These are phyloP conservation scores for Pogonophryne albipinna DNA, from an alignment of 2,797 vertebrate genomes.

Conservation along the genomic window DNA sequence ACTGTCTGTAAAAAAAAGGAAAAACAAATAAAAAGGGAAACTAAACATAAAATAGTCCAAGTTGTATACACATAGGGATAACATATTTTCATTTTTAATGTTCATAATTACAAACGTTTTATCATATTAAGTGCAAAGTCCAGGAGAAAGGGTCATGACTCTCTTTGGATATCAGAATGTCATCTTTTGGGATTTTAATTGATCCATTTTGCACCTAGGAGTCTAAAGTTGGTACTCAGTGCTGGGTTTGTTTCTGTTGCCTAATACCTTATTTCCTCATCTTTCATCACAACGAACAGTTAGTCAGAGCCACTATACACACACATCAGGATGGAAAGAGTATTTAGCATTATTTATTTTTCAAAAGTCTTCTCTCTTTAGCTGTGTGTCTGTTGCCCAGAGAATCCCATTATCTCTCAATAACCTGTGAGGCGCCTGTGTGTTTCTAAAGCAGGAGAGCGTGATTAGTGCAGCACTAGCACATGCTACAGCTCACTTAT, in stretches of 20 bases:
- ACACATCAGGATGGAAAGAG: slow-evolving; percentile 34
- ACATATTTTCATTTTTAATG: too few species aligned
- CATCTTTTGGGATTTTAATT: slow-evolving; percentile 1
- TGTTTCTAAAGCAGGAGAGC: slow-evolving; percentile 71
- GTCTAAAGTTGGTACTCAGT: slow-evolving; percentile 32
- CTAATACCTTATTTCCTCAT: slow-evolving; percentile 56
- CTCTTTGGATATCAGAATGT: background rate
- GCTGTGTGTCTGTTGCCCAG: slow-evolving; percentile 68
- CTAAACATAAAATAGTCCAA: too few species aligned
- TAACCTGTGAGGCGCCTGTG: slow-evolving; percentile 72
- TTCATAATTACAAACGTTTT: background rate
- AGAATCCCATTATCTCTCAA: slow-evolving; percentile 83
- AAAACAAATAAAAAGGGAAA: too few species aligned
- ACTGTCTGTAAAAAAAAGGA: too few species aligned
- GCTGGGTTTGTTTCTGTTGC: slow-evolving; percentile 31
- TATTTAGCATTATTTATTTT: slow-evolving; percentile 77
- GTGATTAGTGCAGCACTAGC: slow-evolving; percentile 73
- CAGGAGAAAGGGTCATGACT: background rate
- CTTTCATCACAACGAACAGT: slow-evolving; percentile 43
- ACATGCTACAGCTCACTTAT: slow-evolving; percentile 75
- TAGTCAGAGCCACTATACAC: slow-evolving; percentile 28
- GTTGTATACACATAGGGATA: too few species aligned
- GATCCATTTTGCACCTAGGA: slow-evolving; percentile 4
- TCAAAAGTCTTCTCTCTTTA: slow-evolving; percentile 68
- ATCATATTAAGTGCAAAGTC: slow-evolving; percentile 1